phyloP scores from a whole-genome alignment of 92 coral and sea anemone species.

The Plumapathes pennacea region DNA sequence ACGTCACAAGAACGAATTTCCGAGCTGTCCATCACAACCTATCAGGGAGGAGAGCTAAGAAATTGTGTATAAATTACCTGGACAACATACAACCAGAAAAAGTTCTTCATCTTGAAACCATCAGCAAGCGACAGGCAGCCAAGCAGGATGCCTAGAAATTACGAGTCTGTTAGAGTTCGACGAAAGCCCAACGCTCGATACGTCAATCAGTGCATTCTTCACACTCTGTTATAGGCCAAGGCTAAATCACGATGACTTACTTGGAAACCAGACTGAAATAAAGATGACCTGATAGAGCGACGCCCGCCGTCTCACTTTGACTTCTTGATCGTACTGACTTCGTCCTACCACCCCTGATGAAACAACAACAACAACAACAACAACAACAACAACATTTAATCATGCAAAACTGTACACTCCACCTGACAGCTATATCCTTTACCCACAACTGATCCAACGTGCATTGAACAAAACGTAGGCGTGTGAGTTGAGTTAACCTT shows the following conservation, averaged over 20 bases:
- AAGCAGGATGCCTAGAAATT: slow-evolving; percentile 40
- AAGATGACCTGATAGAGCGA: slow-evolving; percentile 48
- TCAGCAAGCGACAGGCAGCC: slow-evolving; percentile 23
- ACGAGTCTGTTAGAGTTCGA: too few species aligned
- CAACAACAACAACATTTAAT: too few species aligned
- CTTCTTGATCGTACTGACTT: slow-evolving; percentile 57
- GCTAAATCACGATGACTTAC: slow-evolving; percentile 16
- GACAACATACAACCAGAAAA: slow-evolving; percentile 33
- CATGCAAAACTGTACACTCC: too few species aligned
- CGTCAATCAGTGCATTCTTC: neutral
- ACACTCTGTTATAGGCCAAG: neutral
- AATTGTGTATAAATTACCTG: slow-evolving; percentile 21
- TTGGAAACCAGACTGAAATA: slow-evolving; percentile 56
- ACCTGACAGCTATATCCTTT: too few species aligned
- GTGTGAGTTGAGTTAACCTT: too few species aligned
- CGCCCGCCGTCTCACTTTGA: slow-evolving; percentile 50
- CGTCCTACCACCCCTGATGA: slow-evolving; percentile 47
- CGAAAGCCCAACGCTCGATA: too few species aligned
- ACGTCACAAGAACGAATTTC: too few species aligned
- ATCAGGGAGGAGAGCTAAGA: too few species aligned
- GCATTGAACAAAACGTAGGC: too few species aligned
- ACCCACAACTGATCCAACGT: too few species aligned
- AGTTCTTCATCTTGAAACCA: slow-evolving; percentile 17
- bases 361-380: too few species aligned
- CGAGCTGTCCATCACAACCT: too few species aligned